Percentiles rank a stretch among this genome's conserved stretches.
Conservation (phyloP, 2,113 vertebrate genomes). For the Stercorarius parasiticus region DNA sequence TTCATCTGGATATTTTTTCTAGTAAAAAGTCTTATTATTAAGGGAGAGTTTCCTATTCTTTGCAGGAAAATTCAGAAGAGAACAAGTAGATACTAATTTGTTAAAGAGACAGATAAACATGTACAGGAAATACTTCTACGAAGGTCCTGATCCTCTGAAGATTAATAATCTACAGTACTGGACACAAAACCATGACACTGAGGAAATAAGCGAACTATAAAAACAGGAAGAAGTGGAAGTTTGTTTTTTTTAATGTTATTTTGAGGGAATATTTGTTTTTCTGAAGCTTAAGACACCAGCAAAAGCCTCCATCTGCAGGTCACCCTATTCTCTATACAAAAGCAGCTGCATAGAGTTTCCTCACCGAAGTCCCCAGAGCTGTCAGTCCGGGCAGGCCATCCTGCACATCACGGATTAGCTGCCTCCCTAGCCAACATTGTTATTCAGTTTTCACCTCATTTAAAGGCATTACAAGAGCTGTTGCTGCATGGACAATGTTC, state of each 20-base stretch:
- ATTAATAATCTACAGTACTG: slow-evolving; percentile 73
- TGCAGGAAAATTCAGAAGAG: slow-evolving; percentile 67
- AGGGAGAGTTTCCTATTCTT: slow-evolving; percentile 49
- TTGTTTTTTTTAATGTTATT: slow-evolving; percentile 72
- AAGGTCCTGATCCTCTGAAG: slow-evolving; percentile 78
- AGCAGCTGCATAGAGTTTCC: slow-evolving; percentile 63
- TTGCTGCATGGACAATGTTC: neutral
- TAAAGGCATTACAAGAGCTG: neutral
- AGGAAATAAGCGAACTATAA: slow-evolving; percentile 77
- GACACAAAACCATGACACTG: slow-evolving; percentile 71
- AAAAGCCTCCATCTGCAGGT: slow-evolving; percentile 72
- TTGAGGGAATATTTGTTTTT: slow-evolving; percentile 80
- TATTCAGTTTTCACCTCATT: neutral
- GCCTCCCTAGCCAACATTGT: neutral
- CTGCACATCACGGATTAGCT: slow-evolving; percentile 23
- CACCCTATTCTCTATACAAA: slow-evolving; percentile 37
- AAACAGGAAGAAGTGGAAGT: slow-evolving; percentile 81
- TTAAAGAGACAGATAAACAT: slow-evolving; percentile 72
- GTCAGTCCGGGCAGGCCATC: slow-evolving; percentile 13
- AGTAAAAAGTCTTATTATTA: slow-evolving; percentile 15
- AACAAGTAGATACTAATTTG: slow-evolving; percentile 45
- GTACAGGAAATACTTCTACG: slow-evolving; percentile 79
- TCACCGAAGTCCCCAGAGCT: slow-evolving; percentile 53
- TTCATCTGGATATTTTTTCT: neutral
- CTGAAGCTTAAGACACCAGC: slow-evolving; percentile 64